Base-by-base conservation (phyloP, 2,113 vertebrate genomes). In the Crotalus tigris region DNA sequence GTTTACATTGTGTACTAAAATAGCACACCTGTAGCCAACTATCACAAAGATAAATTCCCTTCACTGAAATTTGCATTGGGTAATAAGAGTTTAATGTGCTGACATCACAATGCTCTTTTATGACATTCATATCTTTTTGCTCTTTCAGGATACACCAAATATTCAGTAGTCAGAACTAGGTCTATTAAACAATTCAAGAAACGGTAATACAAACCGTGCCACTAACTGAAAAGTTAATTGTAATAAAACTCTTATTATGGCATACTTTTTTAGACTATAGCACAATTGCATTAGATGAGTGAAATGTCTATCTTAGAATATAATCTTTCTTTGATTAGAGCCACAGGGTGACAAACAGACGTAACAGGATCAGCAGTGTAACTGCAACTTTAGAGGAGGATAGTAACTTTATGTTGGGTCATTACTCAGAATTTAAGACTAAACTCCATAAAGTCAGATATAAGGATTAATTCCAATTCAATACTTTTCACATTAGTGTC, bases 51-150 rank as follows among this genome's bases (percentile, higher is more conserved):
- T 92, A 44, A 92, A 92, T 92, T 92, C 86, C 91, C 86, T 92
- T 92, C 87, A 88, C 87, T 92, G 88, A 88, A 93, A 81, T 88
- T 88, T 49, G 57, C 59, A 88, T 19, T 49, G 90, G 39, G 61
- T 64, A 91, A 88, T 51, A 49, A 44, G 33, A 93, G 59, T 91
- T 91, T 91, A 88, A 91, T 58, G 51, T 75, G 90, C 86, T 91
- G 90, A 93, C 85, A 91, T 91, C 90, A 93, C 59, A 91, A 93
- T 91, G 90, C 49, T 64, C 87, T 86, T 59, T 92, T 92, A 93
- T 86, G 69, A 92, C 87, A 89, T 89, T 64, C 75, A 85, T 69
- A 86, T 89, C 54, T 49, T 85, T 89, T 86, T n/a, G 53, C 54
- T 89, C 13, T 90, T 92, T 93, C 55, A 93, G 46, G 49, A 86